Percentiles rank a stretch among this genome's conserved stretches.
Evolutionary conservation across 1,140 invertebrate species (phyloP).

Genomic region (Lutraria rhynchaena): DNA sequence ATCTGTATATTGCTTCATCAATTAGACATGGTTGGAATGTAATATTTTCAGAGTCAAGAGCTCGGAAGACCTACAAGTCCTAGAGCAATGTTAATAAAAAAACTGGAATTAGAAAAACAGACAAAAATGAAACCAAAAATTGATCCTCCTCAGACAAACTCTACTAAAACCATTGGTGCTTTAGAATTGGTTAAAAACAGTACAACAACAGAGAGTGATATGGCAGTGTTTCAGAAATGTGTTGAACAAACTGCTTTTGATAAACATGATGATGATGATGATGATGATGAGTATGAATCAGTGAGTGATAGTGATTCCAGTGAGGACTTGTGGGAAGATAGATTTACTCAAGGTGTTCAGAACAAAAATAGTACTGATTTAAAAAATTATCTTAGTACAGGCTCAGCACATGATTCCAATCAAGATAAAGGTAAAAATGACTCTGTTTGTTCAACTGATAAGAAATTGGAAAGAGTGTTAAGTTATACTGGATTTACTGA

Average conservation of each 20-base stretch:
- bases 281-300: conserved; percentile 53
- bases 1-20: too few species aligned
- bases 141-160: background rate
- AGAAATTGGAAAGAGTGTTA: conserved; percentile 40
- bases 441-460: conserved; percentile 50
- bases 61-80: conserved; percentile 23
- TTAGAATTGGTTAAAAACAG: too few species aligned
- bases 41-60: conserved; percentile 27
- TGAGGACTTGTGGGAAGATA: conserved; percentile 32
- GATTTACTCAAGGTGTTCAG: background rate
- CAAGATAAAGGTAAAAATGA: conserved; percentile 28
- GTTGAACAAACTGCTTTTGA: background rate
- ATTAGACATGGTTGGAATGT: too few species aligned
- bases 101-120: conserved; percentile 54
- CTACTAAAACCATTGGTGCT: too few species aligned
- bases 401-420: background rate
- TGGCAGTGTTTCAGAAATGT: too few species aligned
- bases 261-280: conserved; percentile 42
- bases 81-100: conserved; percentile 51
- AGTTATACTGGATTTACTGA: conserved; percentile 54
- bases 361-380: background rate
- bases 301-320: conserved; percentile 55
- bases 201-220: too few species aligned
- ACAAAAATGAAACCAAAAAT: conserved; percentile 9
- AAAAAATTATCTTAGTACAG: background rate